phyloP scores from a whole-genome alignment of 2,888 invertebrate genomes.

The Cetonia aurata region DNA sequence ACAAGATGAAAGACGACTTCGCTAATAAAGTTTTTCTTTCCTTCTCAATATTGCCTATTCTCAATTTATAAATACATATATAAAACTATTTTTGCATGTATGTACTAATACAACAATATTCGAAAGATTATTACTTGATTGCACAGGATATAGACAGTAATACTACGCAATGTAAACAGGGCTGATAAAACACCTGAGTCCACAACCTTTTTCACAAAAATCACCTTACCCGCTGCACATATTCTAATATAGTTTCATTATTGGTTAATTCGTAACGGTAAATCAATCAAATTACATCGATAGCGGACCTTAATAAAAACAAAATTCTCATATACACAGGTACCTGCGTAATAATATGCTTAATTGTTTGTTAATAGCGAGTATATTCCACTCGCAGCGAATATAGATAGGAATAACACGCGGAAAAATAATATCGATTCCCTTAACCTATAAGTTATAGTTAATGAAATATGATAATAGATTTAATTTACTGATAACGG shows the following conservation, averaged over 20 bases:
- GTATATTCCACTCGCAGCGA: background rate
- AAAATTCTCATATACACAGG: conserved; percentile 39
- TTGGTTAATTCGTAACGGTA: conserved; percentile 38
- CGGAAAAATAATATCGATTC: conserved; percentile 18
- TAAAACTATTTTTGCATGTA: too few species aligned
- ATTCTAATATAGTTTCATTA: conserved; percentile 38
- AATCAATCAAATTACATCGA: conserved; percentile 43
- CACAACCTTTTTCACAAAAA: conserved; percentile 32
- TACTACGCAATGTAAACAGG: conserved; percentile 26
- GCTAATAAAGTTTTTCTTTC: too few species aligned
- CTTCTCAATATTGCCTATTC: too few species aligned
- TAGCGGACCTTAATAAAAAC: conserved; percentile 34
- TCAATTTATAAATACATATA: too few species aligned
- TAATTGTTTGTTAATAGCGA: conserved; percentile 35
- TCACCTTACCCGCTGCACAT: conserved; percentile 4
- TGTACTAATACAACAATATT: background rate
- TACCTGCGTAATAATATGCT: conserved; percentile 9
- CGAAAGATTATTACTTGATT: background rate
- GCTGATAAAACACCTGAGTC: conserved; percentile 42
- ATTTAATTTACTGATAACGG: conserved; percentile 34
- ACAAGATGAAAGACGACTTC: too few species aligned
- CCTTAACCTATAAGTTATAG: conserved; percentile 4
- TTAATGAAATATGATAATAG: conserved; percentile 30
- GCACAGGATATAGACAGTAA: too few species aligned
- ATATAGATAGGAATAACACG: background rate